A percentile compares a stretch with the other conserved stretches of the same genome.
phyloP scores from a whole-genome alignment of 2,797 vertebrate species.

The Argyrosomus regius region DNA sequence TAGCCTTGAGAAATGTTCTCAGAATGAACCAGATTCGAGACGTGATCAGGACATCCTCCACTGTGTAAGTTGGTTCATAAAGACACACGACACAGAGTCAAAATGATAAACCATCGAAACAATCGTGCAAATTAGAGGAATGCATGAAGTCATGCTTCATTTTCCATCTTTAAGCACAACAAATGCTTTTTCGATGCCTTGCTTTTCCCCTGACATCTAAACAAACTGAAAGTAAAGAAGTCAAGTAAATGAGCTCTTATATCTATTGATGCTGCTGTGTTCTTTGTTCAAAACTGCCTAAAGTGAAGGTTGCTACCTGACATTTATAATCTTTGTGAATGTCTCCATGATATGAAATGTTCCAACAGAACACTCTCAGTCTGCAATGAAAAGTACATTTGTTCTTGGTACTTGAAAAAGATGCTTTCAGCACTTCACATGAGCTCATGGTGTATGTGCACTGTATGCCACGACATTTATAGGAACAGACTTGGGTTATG shows the following conservation, averaged over 20 bases:
- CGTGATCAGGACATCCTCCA: background rate
- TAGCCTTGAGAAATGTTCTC: background rate
- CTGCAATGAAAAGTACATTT: background rate
- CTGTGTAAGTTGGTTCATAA: background rate
- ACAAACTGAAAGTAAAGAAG: slow-evolving; percentile 7
- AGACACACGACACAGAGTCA: background rate
- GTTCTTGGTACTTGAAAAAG: background rate
- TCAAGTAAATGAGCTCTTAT: background rate
- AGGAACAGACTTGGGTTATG: background rate
- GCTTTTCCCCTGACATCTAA: background rate
- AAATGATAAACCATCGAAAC: background rate
- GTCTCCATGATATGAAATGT: slow-evolving; percentile 4
- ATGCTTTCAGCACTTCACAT: background rate
- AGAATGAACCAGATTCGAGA: background rate
- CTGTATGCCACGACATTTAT: background rate
- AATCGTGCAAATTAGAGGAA: background rate
- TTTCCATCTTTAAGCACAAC: background rate
- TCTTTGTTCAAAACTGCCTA: background rate
- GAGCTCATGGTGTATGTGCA: background rate
- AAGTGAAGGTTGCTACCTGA: background rate
- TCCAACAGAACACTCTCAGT: background rate
- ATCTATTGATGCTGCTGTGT: background rate
- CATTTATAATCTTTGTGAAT: background rate
- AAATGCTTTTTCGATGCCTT: background rate
- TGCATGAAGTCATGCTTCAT: background rate